phyloP scores from a whole-genome alignment of 2,888 invertebrate genomes.

The Dilophus febrilis region DNA sequence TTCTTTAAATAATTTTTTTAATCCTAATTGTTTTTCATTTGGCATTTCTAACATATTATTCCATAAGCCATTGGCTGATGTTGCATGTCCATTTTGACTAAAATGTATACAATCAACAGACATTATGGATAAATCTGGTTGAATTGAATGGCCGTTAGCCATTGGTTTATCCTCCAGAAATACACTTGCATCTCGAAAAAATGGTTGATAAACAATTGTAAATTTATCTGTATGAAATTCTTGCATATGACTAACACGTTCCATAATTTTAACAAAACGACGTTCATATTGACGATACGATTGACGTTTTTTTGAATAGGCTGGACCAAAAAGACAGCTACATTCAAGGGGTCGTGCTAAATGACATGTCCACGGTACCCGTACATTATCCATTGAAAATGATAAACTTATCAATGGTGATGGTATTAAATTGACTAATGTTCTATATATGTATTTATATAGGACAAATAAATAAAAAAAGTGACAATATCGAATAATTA shows the following conservation, averaged over 20 bases:
- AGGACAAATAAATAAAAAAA: no score
- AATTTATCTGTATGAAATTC: constrained; percentile 11
- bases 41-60: constrained; percentile 36
- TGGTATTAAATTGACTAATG: constrained; percentile 13
- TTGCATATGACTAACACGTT: constrained; percentile 10
- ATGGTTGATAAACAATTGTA: constrained; percentile 11
- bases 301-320: constrained; percentile 10
- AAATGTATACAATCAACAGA: constrained; percentile 14
- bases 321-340: constrained; percentile 13
- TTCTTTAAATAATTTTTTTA: constrained; percentile 20
- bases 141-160: not conserved
- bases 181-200: constrained; percentile 10
- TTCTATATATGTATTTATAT: no score
- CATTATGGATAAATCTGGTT: constrained; percentile 11
- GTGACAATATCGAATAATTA: no score
- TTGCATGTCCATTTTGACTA: constrained; percentile 14
- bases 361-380: constrained; percentile 11
- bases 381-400: constrained; percentile 12
- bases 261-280: constrained; percentile 13
- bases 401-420: constrained; percentile 12
- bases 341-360: constrained; percentile 11
- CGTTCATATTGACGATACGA: constrained; percentile 10
- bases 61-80: constrained; percentile 33
- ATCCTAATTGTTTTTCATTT: constrained; percentile 26
- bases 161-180: constrained; percentile 8